Percentiles rank a stretch among this genome's conserved stretches.
These are phyloP conservation scores for Chloropsis hardwickii DNA, from an alignment of 2,113 vertebrate species.

Conservation along the genomic window DNA sequence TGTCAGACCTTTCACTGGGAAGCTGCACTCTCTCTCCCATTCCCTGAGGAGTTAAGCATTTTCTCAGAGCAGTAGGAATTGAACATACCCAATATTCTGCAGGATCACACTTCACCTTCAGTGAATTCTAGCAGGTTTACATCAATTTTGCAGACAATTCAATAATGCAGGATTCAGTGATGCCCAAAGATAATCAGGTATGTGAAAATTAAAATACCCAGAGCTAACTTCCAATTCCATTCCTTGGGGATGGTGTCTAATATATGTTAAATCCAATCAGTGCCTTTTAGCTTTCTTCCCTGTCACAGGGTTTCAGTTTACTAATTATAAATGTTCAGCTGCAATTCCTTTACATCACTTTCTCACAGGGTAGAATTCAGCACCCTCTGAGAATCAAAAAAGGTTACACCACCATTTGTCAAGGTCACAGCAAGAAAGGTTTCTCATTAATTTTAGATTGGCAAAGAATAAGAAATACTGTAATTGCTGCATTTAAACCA, in stretches of 20 bases:
- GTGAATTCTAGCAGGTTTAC: not conserved
- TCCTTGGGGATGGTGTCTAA: conserved; percentile 26
- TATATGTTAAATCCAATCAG: conserved; percentile 45
- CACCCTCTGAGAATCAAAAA: conserved; percentile 21
- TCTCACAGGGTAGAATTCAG: conserved; percentile 6
- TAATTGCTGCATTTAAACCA: conserved; percentile 41
- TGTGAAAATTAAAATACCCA: not conserved
- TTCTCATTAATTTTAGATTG: conserved; percentile 61
- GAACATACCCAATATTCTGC: not conserved
- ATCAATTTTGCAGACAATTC: not conserved
- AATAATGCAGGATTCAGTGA: not conserved
- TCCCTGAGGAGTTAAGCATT: not conserved
- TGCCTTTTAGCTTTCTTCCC: conserved; percentile 29
- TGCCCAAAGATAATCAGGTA: conserved; percentile 4
- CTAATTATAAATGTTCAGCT: conserved; percentile 55
- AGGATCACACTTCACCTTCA: not conserved
- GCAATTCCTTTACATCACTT: conserved; percentile 41
- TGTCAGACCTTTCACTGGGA: not conserved
- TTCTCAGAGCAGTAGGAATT: not conserved
- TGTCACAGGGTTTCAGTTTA: conserved; percentile 49
- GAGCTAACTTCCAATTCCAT: not conserved
- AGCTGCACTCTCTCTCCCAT: not conserved
- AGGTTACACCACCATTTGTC: conserved; percentile 46
- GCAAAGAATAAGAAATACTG: conserved; percentile 45
- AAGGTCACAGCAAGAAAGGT: conserved; percentile 51